Percentiles rank a stretch among this genome's conserved stretches.
Conservation (phyloP, 2,113 vertebrate genomes). For the Empidonax alnorum region DNA sequence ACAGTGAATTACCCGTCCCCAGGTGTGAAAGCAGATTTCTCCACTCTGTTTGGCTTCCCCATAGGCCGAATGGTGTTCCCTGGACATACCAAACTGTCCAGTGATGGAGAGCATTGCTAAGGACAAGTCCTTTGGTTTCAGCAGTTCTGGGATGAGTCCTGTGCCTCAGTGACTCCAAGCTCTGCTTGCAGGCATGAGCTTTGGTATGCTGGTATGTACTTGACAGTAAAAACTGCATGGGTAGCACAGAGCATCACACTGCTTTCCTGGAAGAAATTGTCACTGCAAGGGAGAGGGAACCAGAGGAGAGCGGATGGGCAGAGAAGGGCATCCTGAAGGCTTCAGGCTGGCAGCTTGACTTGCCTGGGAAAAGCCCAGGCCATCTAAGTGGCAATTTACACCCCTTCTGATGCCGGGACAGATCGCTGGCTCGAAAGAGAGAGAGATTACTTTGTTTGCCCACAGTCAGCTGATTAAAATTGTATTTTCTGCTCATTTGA, state of each 20-base stretch:
- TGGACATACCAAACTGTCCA: not conserved
- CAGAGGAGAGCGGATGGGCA: not conserved
- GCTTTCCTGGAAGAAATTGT: not conserved
- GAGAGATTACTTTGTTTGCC: slow-evolving; percentile 11
- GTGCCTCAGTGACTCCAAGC: not conserved
- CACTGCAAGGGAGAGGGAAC: not conserved
- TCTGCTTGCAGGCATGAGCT: not conserved
- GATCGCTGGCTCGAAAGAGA: not conserved
- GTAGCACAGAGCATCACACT: not conserved
- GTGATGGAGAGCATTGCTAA: not conserved
- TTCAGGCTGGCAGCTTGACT: not conserved
- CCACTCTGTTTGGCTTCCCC: not conserved
- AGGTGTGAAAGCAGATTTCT: not conserved
- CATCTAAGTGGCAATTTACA: not conserved
- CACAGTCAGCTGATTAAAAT: slow-evolving; percentile 21
- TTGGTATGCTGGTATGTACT: not conserved
- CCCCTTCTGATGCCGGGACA: not conserved
- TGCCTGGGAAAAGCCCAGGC: not conserved
- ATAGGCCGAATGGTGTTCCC: not conserved
- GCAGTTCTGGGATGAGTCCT: not conserved
- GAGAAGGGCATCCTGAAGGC: not conserved
- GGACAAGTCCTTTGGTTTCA: not conserved
- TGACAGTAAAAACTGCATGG: not conserved
- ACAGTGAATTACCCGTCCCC: not conserved
- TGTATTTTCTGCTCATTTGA: not conserved